Base-by-base conservation (phyloP, 2,888 invertebrate species). In the Bembecia ichneumoniformis region DNA sequence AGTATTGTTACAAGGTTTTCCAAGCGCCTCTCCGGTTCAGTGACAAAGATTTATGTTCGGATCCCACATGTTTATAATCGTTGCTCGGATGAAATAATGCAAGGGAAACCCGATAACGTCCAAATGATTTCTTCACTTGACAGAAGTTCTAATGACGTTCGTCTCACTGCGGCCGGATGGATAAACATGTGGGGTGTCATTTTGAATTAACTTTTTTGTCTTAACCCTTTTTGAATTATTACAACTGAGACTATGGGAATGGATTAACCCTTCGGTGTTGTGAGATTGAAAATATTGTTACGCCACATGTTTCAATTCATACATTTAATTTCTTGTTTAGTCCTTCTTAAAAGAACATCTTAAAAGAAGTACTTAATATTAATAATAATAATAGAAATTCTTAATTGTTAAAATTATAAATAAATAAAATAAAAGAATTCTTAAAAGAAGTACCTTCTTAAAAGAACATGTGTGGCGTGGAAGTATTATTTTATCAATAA, bases 51-150 rank as follows among this genome's bases (percentile, higher is more conserved):
- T 82, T 82, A 82, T 78, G 58, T 60, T 65, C 56, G 62, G 64
- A 68, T 64, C 74, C 72, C 86, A 86, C 82, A 73, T 86, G 86
- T 71, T 82, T 78, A 77, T 79, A 83, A 83, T 82, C 80, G 70
- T 57, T 17, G n/a, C 43, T 64, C 60, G 66, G 60, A 71, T 70
- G 68, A 62, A 75, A 76, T 78, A 76, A 78, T 73, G 68, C 74
- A 57, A 59, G 65, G 76, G 79, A 78, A 77, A 71, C 64, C 64
- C 58, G 59, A 58, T 55, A 60, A 59, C 63, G 66, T 67, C 72
- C 64, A 62, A 66, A 68, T 58, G 74, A 74, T 75, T 74, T 70
- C 70, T 71, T 66, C 74, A 64, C 72, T 76, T 77, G 78, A 77
- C 79, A 75, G 77, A 59, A 62, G 63, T 72, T 67, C 70, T 50